These are phyloP conservation scores for Istiophorus platypterus DNA, from an alignment of 2,113 vertebrate genomes.

Conservation along the genomic window DNA sequence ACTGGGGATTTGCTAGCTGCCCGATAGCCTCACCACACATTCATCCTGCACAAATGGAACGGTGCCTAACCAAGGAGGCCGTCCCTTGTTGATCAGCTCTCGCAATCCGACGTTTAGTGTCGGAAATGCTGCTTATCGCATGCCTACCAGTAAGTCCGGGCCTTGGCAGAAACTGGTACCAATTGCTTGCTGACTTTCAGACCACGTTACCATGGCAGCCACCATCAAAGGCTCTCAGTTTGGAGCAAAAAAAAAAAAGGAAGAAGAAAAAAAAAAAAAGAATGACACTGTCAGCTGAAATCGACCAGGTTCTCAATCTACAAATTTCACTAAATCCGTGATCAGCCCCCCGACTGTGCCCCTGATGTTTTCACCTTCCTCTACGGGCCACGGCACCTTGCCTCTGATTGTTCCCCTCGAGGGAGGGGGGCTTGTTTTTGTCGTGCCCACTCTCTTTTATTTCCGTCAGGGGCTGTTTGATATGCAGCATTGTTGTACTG, in stretches of 20 bases:
- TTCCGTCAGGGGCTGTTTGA: conserved; percentile 79
- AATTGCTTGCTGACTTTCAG: conserved; percentile 84
- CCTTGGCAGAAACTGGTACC: conserved; percentile 86
- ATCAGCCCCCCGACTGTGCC: conserved; percentile 52
- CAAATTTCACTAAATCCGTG: conserved; percentile 70
- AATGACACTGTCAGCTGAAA: conserved; percentile 83
- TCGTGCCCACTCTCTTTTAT: conserved; percentile 69
- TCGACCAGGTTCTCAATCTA: conserved; percentile 78
- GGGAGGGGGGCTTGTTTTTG: conserved; percentile 64
- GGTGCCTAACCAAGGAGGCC: conserved; percentile 50
- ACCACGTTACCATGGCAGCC: conserved; percentile 87
- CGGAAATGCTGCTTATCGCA: conserved; percentile 75
- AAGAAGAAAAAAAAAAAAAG: no score
- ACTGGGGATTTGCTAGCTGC: conserved; percentile 60
- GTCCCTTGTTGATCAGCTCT: conserved; percentile 56
- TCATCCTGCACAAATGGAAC: conserved; percentile 69
- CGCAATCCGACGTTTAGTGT: conserved; percentile 65
- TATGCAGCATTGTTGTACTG: conserved; percentile 85
- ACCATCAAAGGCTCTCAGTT: conserved; percentile 83
- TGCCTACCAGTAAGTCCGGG: conserved; percentile 79
- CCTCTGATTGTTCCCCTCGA: conserved; percentile 54
- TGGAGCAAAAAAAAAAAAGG: no score
- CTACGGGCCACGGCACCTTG: conserved; percentile 47
- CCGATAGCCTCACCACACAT: conserved; percentile 54
- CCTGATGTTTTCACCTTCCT: conserved; percentile 60